phyloP scores from a whole-genome alignment of 2,113 vertebrate genomes.

The Cyprinodon brontotheroides region DNA sequence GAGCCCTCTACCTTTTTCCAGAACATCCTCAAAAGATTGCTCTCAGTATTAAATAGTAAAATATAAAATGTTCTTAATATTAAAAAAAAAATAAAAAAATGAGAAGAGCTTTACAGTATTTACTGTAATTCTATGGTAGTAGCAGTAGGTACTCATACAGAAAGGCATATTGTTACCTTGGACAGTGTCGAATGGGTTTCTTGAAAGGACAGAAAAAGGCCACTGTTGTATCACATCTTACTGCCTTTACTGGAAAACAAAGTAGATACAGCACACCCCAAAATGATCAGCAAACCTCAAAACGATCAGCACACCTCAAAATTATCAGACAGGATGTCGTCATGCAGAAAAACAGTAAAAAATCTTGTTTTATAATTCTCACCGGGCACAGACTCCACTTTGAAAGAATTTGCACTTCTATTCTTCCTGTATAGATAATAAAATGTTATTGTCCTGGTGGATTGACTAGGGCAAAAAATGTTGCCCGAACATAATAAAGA shows the following conservation, averaged over 20 bases:
- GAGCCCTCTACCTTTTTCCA: not conserved
- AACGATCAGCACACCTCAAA: constrained; percentile 18
- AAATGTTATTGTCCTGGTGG: not conserved
- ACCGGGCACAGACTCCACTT: constrained; percentile 93
- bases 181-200: constrained; percentile 91
- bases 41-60: not conserved
- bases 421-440: constrained; percentile 85
- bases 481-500: not conserved
- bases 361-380: constrained; percentile 43
- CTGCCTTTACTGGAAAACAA: constrained; percentile 85
- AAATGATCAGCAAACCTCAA: not conserved
- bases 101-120: too few relatives aligned
- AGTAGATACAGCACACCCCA: constrained; percentile 26
- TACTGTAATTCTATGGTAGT: too few relatives aligned
- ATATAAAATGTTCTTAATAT: not conserved
- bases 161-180: constrained; percentile 81
- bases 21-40: not conserved
- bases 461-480: not conserved
- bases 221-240: constrained; percentile 93
- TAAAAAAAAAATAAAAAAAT: too few relatives aligned
- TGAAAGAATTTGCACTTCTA: constrained; percentile 94
- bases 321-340: not conserved
- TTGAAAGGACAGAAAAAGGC: constrained; percentile 92
- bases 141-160: not conserved
- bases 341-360: not conserved